These are phyloP conservation scores for Caenorhabditis panamensis DNA, from an alignment of 2,888 invertebrate species.

Conservation along the genomic window DNA sequence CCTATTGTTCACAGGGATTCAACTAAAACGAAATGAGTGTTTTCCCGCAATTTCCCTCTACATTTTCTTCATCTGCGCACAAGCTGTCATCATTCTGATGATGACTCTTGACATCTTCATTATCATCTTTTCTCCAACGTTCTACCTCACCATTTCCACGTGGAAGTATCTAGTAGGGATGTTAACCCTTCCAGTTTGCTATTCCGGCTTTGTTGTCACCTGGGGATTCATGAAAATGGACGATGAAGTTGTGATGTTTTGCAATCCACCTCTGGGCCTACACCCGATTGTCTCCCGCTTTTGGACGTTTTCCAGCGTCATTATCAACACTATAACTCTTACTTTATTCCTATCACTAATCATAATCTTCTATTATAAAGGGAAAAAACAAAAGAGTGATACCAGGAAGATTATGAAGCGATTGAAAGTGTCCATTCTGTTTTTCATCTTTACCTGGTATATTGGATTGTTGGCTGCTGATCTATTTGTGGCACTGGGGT, in stretches of 20 bases:
- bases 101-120: slow-evolving; percentile 53
- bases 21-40: slow-evolving; percentile 36
- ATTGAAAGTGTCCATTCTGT: slow-evolving; percentile 42
- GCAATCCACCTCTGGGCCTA: slow-evolving; percentile 43
- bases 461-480: slow-evolving; percentile 34
- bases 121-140: slow-evolving; percentile 38
- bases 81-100: slow-evolving; percentile 55
- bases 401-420: slow-evolving; percentile 43
- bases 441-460: slow-evolving; percentile 54
- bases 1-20: slow-evolving; percentile 46
- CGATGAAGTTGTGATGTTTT: slow-evolving; percentile 46
- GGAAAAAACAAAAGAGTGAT: slow-evolving; percentile 46
- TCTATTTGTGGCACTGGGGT: slow-evolving; percentile 43
- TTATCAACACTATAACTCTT: slow-evolving; percentile 39
- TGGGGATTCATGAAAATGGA: slow-evolving; percentile 48
- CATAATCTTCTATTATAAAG: slow-evolving; percentile 38
- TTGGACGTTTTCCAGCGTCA: slow-evolving; percentile 41
- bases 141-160: slow-evolving; percentile 36
- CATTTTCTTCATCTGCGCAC: slow-evolving; percentile 57
- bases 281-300: slow-evolving; percentile 30
- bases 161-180: slow-evolving; percentile 38
- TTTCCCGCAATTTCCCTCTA: slow-evolving; percentile 45
- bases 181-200: slow-evolving; percentile 10
- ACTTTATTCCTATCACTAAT: slow-evolving; percentile 34
- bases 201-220: slow-evolving; percentile 12